Evolutionary conservation across 2,888 invertebrate species (phyloP).

Genomic region (Nemapogon koenigi): DNA sequence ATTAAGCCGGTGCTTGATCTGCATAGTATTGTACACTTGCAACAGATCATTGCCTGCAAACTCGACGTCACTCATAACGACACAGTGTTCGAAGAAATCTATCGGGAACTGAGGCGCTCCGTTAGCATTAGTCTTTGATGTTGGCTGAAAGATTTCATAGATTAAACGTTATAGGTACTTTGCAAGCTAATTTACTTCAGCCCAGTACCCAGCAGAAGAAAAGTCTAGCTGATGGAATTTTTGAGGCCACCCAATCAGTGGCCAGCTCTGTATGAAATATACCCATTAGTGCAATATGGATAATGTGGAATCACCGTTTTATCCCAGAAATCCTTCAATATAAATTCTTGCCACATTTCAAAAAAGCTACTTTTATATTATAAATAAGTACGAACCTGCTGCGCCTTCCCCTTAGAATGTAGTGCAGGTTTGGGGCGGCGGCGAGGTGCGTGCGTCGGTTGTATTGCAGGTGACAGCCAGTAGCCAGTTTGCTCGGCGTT

Average conservation of each 20-base stretch:
- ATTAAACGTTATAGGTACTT: no score
- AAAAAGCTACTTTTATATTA: no score
- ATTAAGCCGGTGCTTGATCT: slow-evolving; percentile 89
- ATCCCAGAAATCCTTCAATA: no score
- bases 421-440: slow-evolving; percentile 31
- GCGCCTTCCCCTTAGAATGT: slow-evolving; percentile 39
- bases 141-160: slow-evolving; percentile 38
- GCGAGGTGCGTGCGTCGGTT: slow-evolving; percentile 47
- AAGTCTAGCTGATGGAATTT: no score
- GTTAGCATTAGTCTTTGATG: slow-evolving; percentile 50
- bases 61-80: slow-evolving; percentile 90
- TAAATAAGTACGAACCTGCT: no score
- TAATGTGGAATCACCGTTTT: no score
- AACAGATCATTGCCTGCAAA: slow-evolving; percentile 94
- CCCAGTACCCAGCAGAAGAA: no score
- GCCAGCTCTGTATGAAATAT: no score
- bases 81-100: slow-evolving; percentile 97
- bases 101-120: slow-evolving; percentile 84
- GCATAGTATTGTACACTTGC: slow-evolving; percentile 92
- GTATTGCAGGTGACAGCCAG: slow-evolving; percentile 68
- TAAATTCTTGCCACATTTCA: no score
- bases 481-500: slow-evolving; percentile 80
- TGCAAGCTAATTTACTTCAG: no score
- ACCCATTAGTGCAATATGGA: no score
- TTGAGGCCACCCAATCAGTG: no score